phyloP scores from a whole-genome alignment of 2,113 vertebrate species.

The Hemiprocne comata region DNA sequence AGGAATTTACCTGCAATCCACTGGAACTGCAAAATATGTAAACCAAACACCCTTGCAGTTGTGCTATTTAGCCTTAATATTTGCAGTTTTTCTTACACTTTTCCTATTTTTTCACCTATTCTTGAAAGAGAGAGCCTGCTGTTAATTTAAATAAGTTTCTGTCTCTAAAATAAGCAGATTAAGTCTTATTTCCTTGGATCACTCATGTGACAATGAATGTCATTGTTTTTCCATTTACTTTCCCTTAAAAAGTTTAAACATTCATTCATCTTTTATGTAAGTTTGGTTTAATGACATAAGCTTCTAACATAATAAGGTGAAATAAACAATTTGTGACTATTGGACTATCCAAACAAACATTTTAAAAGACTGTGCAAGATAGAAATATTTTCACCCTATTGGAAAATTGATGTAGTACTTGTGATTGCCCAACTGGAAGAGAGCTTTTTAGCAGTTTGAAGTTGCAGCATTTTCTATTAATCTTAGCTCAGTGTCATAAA shows the following conservation, averaged over 20 bases:
- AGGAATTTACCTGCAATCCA: not conserved
- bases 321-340: not conserved
- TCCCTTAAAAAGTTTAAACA: not conserved
- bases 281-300: not conserved
- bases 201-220: not conserved
- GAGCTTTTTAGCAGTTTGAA: not conserved
- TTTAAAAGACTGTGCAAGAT: not conserved
- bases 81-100: slow-evolving; percentile 18
- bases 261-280: not conserved
- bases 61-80: not conserved
- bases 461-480: not conserved
- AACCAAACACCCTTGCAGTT: not conserved
- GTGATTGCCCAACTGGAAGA: fast-evolving
- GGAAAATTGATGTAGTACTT: not conserved
- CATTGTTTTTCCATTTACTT: slow-evolving; percentile 24
- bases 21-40: not conserved
- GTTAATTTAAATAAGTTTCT: slow-evolving; percentile 50
- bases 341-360: not conserved
- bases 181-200: slow-evolving; percentile 13
- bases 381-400: not conserved
- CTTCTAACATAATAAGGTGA: not conserved
- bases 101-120: not conserved
- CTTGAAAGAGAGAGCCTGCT: slow-evolving; percentile 22
- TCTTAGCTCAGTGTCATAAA: not conserved
- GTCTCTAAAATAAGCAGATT: slow-evolving; percentile 28